Evolutionary conservation across 1,140 invertebrate genomes (phyloP).

Genomic region (Babylonia areolata): DNA sequence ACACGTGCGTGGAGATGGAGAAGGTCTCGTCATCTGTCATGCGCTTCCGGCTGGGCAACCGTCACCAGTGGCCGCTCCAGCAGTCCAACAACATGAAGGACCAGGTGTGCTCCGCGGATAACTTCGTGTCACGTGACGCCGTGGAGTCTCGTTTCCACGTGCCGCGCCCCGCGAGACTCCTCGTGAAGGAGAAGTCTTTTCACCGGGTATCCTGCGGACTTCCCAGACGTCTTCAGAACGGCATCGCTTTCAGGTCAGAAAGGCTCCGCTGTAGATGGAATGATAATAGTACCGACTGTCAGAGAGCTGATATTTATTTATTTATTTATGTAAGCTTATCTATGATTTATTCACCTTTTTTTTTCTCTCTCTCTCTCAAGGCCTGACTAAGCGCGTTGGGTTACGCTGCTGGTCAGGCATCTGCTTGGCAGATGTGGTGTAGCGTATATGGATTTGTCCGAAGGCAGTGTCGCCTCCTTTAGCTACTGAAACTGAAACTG

Average conservation of each 20-base stretch:
- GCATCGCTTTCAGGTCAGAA: slow-evolving; percentile 44
- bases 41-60: slow-evolving; percentile 55
- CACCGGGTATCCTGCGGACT: slow-evolving; percentile 43
- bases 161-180: slow-evolving; percentile 24
- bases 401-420: too few species aligned
- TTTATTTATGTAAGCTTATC: too few species aligned
- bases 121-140: slow-evolving; percentile 28
- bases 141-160: slow-evolving; percentile 8
- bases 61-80: slow-evolving; percentile 54
- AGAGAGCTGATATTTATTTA: too few species aligned
- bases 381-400: too few species aligned
- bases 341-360: too few species aligned
- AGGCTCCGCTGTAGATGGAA: too few species aligned
- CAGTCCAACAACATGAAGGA: slow-evolving; percentile 40
- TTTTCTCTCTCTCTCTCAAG: too few species aligned
- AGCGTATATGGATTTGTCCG: too few species aligned
- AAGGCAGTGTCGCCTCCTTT: too few species aligned
- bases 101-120: slow-evolving; percentile 40
- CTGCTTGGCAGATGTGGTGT: too few species aligned
- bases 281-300: too few species aligned
- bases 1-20: slow-evolving; percentile 59
- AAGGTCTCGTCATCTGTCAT: slow-evolving; percentile 57
- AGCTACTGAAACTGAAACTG: too few species aligned
- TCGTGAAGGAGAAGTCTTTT: slow-evolving; percentile 33
- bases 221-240: slow-evolving; percentile 38